phyloP scores from a whole-genome alignment of 2,888 invertebrate species.

The Marronus borbonicus region DNA sequence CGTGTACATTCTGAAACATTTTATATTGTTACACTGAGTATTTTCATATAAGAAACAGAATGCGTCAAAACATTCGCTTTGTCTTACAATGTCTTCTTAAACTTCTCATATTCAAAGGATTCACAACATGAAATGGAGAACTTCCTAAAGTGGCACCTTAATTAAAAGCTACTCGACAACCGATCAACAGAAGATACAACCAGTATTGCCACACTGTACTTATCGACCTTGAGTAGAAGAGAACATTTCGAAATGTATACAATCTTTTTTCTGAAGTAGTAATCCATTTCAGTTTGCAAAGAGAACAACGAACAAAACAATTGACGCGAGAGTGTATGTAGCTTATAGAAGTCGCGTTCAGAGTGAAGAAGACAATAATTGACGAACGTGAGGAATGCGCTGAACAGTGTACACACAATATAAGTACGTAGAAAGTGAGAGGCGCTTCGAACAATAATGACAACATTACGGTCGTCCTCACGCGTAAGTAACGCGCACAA shows the following conservation, averaged over 20 bases:
- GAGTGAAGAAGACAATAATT: constrained; percentile 17
- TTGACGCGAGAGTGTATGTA: constrained; percentile 12
- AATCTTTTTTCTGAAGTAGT: constrained; percentile 1
- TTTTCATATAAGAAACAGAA: too few species aligned
- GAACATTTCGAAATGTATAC: not conserved
- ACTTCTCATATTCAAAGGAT: too few species aligned
- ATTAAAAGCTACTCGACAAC: constrained; percentile 12
- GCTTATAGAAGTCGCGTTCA: constrained; percentile 4
- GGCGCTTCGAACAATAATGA: constrained; percentile 53
- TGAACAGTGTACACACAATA: constrained; percentile 18
- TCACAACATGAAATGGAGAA: too few species aligned
- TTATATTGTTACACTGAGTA: too few species aligned
- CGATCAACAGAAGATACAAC: constrained; percentile 9
- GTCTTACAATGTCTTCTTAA: too few species aligned
- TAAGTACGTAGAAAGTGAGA: constrained; percentile 3
- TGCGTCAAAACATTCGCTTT: too few species aligned
- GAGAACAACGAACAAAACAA: constrained; percentile 20
- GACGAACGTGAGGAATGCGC: constrained; percentile 21
- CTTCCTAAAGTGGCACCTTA: not conserved
- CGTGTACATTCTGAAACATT: too few species aligned
- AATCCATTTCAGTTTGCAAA: constrained; percentile 20
- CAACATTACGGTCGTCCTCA: constrained; percentile 61
- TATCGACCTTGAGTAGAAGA: not conserved
- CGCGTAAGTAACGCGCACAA: constrained; percentile 61
- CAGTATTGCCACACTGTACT: not conserved